Base-by-base conservation (phyloP, 1,140 invertebrate genomes). In the Drosophila quadrilineata region DNA sequence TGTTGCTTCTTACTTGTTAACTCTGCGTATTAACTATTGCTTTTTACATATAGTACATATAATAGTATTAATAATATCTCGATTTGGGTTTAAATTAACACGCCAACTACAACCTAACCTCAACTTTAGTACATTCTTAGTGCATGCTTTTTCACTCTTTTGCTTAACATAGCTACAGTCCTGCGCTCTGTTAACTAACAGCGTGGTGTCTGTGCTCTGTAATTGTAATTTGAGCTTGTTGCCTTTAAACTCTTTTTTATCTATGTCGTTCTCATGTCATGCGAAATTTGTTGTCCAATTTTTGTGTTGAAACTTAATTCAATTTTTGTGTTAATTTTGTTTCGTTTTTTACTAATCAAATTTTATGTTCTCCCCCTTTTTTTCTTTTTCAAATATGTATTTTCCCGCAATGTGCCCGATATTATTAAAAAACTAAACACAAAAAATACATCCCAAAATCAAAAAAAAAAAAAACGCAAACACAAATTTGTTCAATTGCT, bases 331-430 rank as follows among this genome's bases (percentile, higher is more conserved):
- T 63, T 74, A 77, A 85, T 71, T 71, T 85, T 79, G 70, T 84
- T 85, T 82, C 60, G 50, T 70, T 82, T 67, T 82, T 87, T 76
- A 76, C 72, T 87, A 82, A 87, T 84, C 59, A 49, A 71, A 74
- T 76, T 74, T 87, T 87, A 76, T 87, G 72, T 86, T 91, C 89
- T 75, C 59, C 74, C 70, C 75, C 62, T 72, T 62, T 75, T 75
- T 80, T 77, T 71, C 76, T 67, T 77, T 74, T 67, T 63, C 45
- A 62, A 79, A 63, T 71, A 66, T 69, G 40, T 73, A 75, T 50
- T 48, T 49, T 35, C 56, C 62, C 43, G 48, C 52, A 36, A 52
- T 54, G 21, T 49, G 43, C 41, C 45, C 62, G 50, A 63, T 54
- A 63, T 68, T 64, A n/a, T n/a, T n/a, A n/a, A n/a, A n/a, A n/a